Conservation (phyloP, 2,888 invertebrate genomes). For the Pollenia angustigena region DNA sequence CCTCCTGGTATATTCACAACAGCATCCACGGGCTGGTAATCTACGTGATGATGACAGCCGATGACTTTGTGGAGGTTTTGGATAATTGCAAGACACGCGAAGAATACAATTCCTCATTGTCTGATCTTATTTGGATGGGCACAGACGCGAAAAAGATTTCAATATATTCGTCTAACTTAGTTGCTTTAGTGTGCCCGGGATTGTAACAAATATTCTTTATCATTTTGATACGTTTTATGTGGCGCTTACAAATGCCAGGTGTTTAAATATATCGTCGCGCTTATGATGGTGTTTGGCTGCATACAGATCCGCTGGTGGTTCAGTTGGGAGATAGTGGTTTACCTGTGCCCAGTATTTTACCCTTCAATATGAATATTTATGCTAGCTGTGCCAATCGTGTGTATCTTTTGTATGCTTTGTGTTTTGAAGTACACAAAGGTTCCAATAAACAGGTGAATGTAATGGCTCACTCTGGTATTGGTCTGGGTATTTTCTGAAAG, state of each 20-base stretch:
- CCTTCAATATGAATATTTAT: slow-evolving; percentile 93
- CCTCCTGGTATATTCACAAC: slow-evolving; percentile 90
- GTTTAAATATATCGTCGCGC: slow-evolving; percentile 90
- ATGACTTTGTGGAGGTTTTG: slow-evolving; percentile 92
- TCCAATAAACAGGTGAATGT: slow-evolving; percentile 87
- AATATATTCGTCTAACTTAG: slow-evolving; percentile 90
- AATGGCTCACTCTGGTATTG: slow-evolving; percentile 97
- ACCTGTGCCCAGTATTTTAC: slow-evolving; percentile 91
- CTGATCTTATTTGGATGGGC: slow-evolving; percentile 96
- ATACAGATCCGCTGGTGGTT: slow-evolving; percentile 90
- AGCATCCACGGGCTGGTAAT: slow-evolving; percentile 89
- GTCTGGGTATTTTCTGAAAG: slow-evolving; percentile 95
- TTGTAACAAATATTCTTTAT: slow-evolving; percentile 91
- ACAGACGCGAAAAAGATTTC: slow-evolving; percentile 93
- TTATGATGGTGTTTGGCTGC: slow-evolving; percentile 89
- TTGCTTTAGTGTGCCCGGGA: slow-evolving; percentile 88
- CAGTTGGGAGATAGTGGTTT: slow-evolving; percentile 86
- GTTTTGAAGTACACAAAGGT: slow-evolving; percentile 88
- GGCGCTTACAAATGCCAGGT: slow-evolving; percentile 91
- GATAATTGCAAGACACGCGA: slow-evolving; percentile 82
- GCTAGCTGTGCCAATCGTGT: slow-evolving; percentile 94
- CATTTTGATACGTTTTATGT: slow-evolving; percentile 95
- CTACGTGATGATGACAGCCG: slow-evolving; percentile 91
- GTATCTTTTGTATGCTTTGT: slow-evolving; percentile 91
- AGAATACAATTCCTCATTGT: slow-evolving; percentile 80